A percentile compares a stretch with the other conserved stretches of the same genome.
phyloP scores from a whole-genome alignment of 2,888 invertebrate genomes.

The Drosophila falleni region DNA sequence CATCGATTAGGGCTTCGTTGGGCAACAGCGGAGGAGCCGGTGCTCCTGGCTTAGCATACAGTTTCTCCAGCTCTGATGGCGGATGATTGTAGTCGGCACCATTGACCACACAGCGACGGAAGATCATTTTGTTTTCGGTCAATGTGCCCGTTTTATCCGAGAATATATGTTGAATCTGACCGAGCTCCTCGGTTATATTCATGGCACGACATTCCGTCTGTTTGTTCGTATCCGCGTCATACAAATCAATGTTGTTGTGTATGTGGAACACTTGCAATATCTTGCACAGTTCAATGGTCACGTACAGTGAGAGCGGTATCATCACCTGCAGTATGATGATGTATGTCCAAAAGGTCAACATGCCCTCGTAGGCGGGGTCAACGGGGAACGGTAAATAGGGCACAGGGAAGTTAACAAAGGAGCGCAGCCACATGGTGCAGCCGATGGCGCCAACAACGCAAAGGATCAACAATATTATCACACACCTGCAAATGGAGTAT shows the following conservation, averaged over 20 bases:
- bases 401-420: slow-evolving; percentile 86
- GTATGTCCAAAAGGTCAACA: slow-evolving; percentile 97
- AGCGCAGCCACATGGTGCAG: slow-evolving; percentile 92
- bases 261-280: slow-evolving; percentile 98
- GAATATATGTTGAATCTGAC: slow-evolving; percentile 97
- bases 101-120: slow-evolving; percentile 94
- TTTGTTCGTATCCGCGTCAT: slow-evolving; percentile 93
- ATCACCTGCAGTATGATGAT: slow-evolving; percentile 98
- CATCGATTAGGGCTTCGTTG: slow-evolving; percentile 86
- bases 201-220: slow-evolving; percentile 95
- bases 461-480: slow-evolving; percentile 94
- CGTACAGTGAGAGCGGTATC: slow-evolving; percentile 98
- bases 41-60: slow-evolving; percentile 86
- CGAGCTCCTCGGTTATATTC: slow-evolving; percentile 98
- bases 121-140: slow-evolving; percentile 99
- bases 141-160: slow-evolving; percentile 99
- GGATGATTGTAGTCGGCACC: slow-evolving; percentile 96
- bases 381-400: slow-evolving; percentile 89
- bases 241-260: slow-evolving; percentile 94
- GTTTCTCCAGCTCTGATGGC: slow-evolving; percentile 89
- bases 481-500: slow-evolving; percentile 87
- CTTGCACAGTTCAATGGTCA: slow-evolving; percentile 98
- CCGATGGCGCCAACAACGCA: slow-evolving; percentile 97
- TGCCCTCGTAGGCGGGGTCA: slow-evolving; percentile 90
- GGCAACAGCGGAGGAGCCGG: slow-evolving; percentile 86